phyloP scores from a whole-genome alignment of 2,888 invertebrate genomes.

The Lasius fuliginosus region DNA sequence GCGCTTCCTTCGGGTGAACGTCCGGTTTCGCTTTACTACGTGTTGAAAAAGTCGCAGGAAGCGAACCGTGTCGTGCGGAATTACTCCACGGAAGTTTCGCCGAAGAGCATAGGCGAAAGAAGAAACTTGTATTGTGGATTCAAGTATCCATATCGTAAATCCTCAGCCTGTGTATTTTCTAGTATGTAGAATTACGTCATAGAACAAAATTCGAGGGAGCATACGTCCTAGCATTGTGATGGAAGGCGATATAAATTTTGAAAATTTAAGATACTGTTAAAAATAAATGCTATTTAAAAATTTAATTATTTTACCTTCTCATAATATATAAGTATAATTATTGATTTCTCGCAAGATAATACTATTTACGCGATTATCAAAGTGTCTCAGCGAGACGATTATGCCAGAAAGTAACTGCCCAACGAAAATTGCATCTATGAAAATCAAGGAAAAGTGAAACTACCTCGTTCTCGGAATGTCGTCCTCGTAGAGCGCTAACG shows the following conservation, averaged over 20 bases:
- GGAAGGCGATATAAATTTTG: neutral
- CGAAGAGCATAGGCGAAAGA: conserved; percentile 24
- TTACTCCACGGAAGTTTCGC: conserved; percentile 57
- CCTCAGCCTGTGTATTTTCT: neutral
- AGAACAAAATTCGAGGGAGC: neutral
- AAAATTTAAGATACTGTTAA: neutral
- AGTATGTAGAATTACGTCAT: conserved; percentile 1
- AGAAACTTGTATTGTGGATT: conserved; percentile 46
- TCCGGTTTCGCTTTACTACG: conserved; percentile 65
- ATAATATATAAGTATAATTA: neutral
- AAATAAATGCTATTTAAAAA: neutral
- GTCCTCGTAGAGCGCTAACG: neutral
- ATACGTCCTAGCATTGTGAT: neutral
- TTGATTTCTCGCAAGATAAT: neutral
- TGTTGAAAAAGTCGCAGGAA: conserved; percentile 69
- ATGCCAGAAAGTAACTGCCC: neutral
- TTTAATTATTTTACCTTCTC: neutral
- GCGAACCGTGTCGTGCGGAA: conserved; percentile 60
- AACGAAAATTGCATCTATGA: neutral
- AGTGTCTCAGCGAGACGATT: neutral
- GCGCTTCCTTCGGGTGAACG: conserved; percentile 59
- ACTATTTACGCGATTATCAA: neutral
- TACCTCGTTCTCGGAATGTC: neutral
- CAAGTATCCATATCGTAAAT: conserved; percentile 37
- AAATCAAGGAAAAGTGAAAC: neutral